These are phyloP conservation scores for Acropora yongei DNA, from an alignment of 64 coral and sea anemone species.

Conservation along the genomic window DNA sequence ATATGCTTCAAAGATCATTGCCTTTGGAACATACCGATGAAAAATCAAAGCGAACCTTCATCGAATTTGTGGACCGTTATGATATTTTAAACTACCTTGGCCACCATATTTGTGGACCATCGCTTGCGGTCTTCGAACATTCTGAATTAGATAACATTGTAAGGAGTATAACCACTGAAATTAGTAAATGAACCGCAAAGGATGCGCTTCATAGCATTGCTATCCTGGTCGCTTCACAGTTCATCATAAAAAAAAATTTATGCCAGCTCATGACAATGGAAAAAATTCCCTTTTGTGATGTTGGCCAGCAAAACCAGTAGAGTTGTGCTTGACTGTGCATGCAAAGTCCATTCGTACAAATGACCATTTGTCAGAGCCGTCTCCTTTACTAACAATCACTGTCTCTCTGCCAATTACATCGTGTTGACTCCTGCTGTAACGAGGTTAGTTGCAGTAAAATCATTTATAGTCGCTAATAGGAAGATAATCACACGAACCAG, in stretches of 20 bases:
- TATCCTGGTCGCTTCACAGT: background rate
- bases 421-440: slow-evolving; percentile 31
- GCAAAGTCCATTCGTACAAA: slow-evolving; percentile 15
- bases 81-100: slow-evolving; percentile 19
- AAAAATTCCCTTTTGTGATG: background rate
- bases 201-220: background rate
- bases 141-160: background rate
- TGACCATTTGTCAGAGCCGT: slow-evolving; percentile 20
- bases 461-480: too few species aligned
- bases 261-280: background rate
- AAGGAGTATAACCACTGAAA: background rate
- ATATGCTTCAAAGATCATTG: background rate
- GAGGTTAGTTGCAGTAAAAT: background rate
- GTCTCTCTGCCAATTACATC: background rate
- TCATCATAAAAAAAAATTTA: background rate
- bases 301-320: background rate
- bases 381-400: background rate
- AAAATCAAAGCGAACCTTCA: background rate
- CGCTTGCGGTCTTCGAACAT: background rate
- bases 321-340: background rate
- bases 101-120: slow-evolving; percentile 34
- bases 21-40: background rate
- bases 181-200: background rate
- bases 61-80: background rate
- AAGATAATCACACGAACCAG: too few species aligned